These are phyloP conservation scores for Mercenaria mercenaria DNA, from an alignment of 1,140 invertebrate species.

Conservation along the genomic window DNA sequence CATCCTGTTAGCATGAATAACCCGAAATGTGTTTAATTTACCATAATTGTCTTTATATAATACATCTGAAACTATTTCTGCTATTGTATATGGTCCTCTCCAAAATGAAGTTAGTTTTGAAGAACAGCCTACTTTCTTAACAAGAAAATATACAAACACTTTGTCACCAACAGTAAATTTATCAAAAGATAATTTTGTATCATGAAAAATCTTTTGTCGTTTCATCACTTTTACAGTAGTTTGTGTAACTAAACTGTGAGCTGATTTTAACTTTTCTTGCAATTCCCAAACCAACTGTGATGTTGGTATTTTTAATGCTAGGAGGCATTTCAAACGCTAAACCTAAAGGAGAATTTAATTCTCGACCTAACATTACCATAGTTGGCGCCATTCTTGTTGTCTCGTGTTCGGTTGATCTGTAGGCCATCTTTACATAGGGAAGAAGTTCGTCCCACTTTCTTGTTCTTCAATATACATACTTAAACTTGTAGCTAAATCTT, in stretches of 20 bases:
- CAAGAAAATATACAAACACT: conserved; percentile 31
- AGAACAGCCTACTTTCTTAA: neutral
- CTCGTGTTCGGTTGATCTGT: conserved; percentile 70
- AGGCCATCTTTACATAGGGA: conserved; percentile 67
- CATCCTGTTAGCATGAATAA: conserved; percentile 23
- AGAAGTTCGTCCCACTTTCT: conserved; percentile 72
- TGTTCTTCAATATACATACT: conserved; percentile 69
- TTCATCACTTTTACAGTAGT: neutral
- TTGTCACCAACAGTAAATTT: conserved; percentile 38
- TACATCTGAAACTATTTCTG: neutral
- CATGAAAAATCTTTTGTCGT: conserved; percentile 49
- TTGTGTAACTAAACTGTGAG: conserved; percentile 32
- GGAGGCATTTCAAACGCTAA: conserved; percentile 46
- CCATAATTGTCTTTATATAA: conserved; percentile 50
- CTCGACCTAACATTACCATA: conserved; percentile 67
- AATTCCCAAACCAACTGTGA: conserved; percentile 39
- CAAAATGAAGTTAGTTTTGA: conserved; percentile 53
- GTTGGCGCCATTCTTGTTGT: conserved; percentile 69
- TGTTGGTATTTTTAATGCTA: neutral
- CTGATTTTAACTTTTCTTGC: conserved; percentile 10
- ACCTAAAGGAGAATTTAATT: conserved; percentile 65
- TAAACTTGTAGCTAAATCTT: conserved; percentile 73
- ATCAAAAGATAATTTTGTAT: neutral
- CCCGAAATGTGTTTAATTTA: neutral
- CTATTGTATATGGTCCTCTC: conserved; percentile 25